phyloP scores from a whole-genome alignment of 2,888 invertebrate genomes.

The Polyommatus icarus region DNA sequence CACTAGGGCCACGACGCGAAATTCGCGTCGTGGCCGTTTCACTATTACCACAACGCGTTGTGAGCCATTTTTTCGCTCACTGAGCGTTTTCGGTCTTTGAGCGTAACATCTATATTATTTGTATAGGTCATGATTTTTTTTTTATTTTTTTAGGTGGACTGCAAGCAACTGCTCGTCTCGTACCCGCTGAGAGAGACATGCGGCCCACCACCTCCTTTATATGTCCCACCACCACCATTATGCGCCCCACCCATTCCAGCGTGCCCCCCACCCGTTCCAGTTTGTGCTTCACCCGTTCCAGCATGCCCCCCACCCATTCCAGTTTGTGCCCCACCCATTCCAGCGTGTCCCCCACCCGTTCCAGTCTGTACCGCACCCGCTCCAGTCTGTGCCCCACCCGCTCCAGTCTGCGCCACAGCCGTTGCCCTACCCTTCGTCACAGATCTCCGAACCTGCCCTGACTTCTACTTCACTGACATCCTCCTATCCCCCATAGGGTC shows the following conservation, averaged over 20 bases:
- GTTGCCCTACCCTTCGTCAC: conserved; percentile 37
- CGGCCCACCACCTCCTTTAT: not conserved
- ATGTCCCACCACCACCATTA: not conserved
- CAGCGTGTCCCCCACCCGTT: not conserved
- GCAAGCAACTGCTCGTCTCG: not conserved
- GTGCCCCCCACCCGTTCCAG: not conserved
- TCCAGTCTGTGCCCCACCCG: not conserved
- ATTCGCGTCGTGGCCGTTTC: too few relatives aligned
- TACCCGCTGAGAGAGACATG: not conserved
- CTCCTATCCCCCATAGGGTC: conserved; percentile 41
- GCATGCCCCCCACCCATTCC: not conserved
- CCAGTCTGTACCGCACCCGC: not conserved
- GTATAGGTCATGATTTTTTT: not conserved
- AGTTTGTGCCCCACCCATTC: not conserved
- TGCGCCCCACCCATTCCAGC: not conserved
- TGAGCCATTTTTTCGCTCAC: too few relatives aligned
- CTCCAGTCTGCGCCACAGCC: conserved; percentile 21
- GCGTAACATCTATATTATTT: too few relatives aligned
- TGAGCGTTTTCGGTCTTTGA: too few relatives aligned
- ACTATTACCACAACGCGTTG: too few relatives aligned
- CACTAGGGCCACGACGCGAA: too few relatives aligned
- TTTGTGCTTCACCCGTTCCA: not conserved
- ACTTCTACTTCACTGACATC: conserved; percentile 38
- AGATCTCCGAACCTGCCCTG: conserved; percentile 38
- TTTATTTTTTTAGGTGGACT: conserved; percentile 8